A percentile compares a stretch with the other conserved stretches of the same genome.
phyloP scores from a whole-genome alignment of 37 sponge, comb jelly and placozoan genomes.

The Diacarnus erythraeanus region DNA sequence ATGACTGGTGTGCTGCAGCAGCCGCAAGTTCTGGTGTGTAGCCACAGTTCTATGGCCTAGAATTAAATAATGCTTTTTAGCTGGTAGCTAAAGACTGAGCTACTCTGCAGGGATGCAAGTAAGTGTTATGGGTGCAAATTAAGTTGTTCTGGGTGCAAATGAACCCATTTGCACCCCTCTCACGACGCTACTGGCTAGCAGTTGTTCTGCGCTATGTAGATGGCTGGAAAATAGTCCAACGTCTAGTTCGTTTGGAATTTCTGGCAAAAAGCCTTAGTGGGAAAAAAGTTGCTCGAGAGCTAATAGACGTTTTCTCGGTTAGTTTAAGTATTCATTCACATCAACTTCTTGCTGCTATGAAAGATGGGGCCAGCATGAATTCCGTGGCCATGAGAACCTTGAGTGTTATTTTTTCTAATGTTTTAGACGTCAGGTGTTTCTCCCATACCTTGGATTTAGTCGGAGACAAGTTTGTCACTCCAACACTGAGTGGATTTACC shows the following conservation, averaged over 20 bases:
- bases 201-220: not conserved
- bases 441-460: constrained; percentile 42
- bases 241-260: not conserved
- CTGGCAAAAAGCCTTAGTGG: not conserved
- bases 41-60: too few relatives aligned
- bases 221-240: not conserved
- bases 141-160: too few relatives aligned
- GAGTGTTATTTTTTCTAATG: constrained; percentile 2
- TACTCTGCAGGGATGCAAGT: too few relatives aligned
- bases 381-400: constrained; percentile 24
- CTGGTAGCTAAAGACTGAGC: too few relatives aligned
- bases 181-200: too few relatives aligned
- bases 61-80: too few relatives aligned
- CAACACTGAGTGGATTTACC: constrained; percentile 22
- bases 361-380: constrained; percentile 21
- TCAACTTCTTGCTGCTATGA: constrained; percentile 24
- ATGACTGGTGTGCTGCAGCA: too few relatives aligned
- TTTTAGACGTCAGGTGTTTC: constrained; percentile 46
- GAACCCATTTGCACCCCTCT: too few relatives aligned
- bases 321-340: not conserved
- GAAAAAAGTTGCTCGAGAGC: constrained; percentile 9
- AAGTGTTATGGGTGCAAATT: too few relatives aligned
- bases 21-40: too few relatives aligned
- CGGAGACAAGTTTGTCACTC: constrained; percentile 42
- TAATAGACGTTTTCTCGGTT: not conserved